A percentile compares a stretch with the other conserved stretches of the same genome.
Conservation (phyloP, 2,797 vertebrate species). For the Pelobates cultripes region DNA sequence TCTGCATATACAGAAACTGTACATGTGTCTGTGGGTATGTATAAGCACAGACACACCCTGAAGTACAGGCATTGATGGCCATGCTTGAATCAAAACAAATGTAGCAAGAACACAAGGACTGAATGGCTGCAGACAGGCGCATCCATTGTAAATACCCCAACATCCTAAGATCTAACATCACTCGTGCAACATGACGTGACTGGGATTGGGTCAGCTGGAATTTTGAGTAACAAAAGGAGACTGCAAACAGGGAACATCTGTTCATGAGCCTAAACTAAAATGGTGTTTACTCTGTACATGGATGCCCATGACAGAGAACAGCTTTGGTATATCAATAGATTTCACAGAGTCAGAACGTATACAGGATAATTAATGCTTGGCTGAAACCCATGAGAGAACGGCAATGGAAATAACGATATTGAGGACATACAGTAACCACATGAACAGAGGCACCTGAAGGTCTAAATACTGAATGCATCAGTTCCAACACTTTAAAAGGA, state of each 20-base stretch:
- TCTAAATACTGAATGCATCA: background rate
- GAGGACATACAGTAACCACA: background rate
- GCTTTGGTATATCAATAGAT: slow-evolving; percentile 10
- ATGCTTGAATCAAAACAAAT: slow-evolving; percentile 18
- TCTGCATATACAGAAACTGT: slow-evolving; percentile 34
- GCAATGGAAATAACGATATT: background rate
- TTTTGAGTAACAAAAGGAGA: slow-evolving; percentile 18
- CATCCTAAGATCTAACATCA: slow-evolving; percentile 1
- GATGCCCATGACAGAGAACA: slow-evolving; percentile 26
- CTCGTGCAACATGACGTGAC: slow-evolving; percentile 17
- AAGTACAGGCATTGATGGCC: slow-evolving; percentile 1
- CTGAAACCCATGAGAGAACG: background rate
- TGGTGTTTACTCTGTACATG: slow-evolving; percentile 18
- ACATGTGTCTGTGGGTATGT: slow-evolving; percentile 21
- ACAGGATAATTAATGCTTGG: background rate
- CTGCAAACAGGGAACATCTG: slow-evolving; percentile 24
- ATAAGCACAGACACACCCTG: slow-evolving; percentile 21
- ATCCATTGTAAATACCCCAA: slow-evolving; percentile 16
- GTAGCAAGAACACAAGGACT: slow-evolving; percentile 3
- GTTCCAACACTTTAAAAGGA: too few relatives aligned
- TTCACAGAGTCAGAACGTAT: background rate
- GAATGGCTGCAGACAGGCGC: slow-evolving; percentile 8
- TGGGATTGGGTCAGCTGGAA: slow-evolving; percentile 12
- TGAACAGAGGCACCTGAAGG: background rate
- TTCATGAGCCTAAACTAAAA: background rate